Conservation (phyloP, 2,797 vertebrate species). For the Distichodus sexfasciatus region DNA sequence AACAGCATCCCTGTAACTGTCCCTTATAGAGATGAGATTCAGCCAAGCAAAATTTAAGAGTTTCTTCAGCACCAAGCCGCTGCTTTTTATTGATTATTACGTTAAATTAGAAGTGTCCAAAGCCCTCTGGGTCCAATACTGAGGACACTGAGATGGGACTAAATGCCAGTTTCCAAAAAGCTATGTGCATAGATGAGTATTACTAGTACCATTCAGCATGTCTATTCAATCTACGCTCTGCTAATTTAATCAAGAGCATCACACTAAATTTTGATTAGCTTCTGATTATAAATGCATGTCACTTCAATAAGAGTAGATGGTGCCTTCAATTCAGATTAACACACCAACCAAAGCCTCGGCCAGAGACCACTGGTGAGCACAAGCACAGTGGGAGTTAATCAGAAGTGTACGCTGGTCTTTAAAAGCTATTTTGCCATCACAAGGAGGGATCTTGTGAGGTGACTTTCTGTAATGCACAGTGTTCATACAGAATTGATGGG, state of each 20-base stretch:
- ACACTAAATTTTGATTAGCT: constrained; percentile 44
- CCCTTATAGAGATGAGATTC: no score
- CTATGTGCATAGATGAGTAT: constrained; percentile 25
- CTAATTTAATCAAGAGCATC: constrained; percentile 51
- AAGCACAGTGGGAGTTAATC: no score
- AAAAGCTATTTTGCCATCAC: constrained; percentile 1
- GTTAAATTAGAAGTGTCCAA: background rate
- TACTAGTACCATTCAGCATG: constrained; percentile 27
- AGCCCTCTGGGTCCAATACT: constrained; percentile 1
- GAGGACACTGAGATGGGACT: constrained; percentile 23
- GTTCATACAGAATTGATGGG: constrained; percentile 7
- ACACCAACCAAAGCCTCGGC: no score
- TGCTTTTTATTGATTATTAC: constrained; percentile 21
- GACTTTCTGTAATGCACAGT: background rate
- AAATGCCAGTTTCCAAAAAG: constrained; percentile 16
- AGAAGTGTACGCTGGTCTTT: background rate
- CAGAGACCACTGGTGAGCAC: no score
- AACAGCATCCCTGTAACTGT: no score
- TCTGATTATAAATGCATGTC: constrained; percentile 45
- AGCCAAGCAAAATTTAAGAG: no score
- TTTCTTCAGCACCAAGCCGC: background rate
- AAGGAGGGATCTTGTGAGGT: constrained; percentile 14
- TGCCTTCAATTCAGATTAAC: constrained; percentile 28
- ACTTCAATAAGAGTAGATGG: constrained; percentile 32
- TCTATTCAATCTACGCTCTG: constrained; percentile 37